Evolutionary conservation across 2,113 vertebrate genomes (phyloP), one percentile per base, ranked within the genome.

Genomic region (Hylia prasina): DNA sequence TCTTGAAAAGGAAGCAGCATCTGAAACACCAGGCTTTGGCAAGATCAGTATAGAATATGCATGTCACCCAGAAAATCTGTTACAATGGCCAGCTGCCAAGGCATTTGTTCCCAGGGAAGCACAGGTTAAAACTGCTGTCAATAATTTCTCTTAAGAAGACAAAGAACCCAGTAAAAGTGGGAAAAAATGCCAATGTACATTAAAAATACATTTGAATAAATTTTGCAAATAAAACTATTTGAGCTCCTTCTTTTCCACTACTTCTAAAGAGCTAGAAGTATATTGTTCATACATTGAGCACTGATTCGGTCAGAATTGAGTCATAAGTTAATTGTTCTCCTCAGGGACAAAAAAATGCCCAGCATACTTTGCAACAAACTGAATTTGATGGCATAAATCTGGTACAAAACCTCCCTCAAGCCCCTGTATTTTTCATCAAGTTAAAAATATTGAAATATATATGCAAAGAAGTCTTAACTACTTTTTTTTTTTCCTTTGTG

Each of bases 1-100:
- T 93, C 93, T 72, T 93, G 91, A 89, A 95, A 95, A 94, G 81
- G 77, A 93, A 96, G 83, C 48, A 63, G 60, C 91, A 66, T 95
- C 73, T 89, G 61, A 96, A 94, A 82, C 22, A 10, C 69, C 91
- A 93, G 87, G 72, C 69, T 68, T 95, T 97, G 94, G 93, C 91
- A 96, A 76, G 70, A 84, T 68, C 51, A 40, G 20, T 75, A 72
- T 25, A 65, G 70, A 89, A 95, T 76, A 83, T 25, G 60, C 48
- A 53, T 61, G 73, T 89, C 89, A 84, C 87, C 40, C 91, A 87
- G 72, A 87, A 95, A 96, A 94, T 93, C 95, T 96, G 94, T 89
- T 76, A 37, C 48, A 79, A 71, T 79, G 95, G 87, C 84, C 48
- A 79, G 31, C 8, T 82, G 77, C 95, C 96, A 96, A 92, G 28